Base-by-base conservation (phyloP, 2,113 vertebrate species). In the Microcebus ravelobensis region DNA sequence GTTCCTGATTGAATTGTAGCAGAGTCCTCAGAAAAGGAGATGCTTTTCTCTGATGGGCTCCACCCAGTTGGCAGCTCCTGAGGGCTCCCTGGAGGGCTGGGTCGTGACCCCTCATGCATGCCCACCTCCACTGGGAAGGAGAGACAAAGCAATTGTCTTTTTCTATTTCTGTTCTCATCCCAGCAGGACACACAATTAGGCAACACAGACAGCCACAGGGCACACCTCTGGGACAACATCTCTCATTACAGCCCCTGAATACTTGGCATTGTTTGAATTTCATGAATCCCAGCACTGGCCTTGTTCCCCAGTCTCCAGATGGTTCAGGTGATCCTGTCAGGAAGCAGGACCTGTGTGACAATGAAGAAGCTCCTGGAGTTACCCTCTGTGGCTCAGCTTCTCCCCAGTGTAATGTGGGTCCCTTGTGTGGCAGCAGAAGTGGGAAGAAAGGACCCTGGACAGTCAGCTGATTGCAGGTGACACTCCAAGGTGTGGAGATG, bases 21-120 rank as follows among this genome's bases (percentile, higher is more conserved):
- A 42, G 9, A 61, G 79, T 27, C 18, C 67, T 65, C 84, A 87
- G 39, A 34, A 74, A 93, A 90, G 17, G 4, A 34, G 23, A 31
- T 15, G 82, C n/a, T 67, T 36, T 68, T 94, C 27, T 82, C 68
- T 55, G 15, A 57, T 71, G 67, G 18, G 18, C 5, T 55, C 45
- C 45, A 20, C 3, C 80, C 90, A 34, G 29, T 11, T 55, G 14
- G 50, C 17, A 50, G 13, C 34, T 52, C 42, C 55, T 4, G 14
- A 63, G 71, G 73, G 20, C 34, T 93, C 65, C 17, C 23, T 50
- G 57, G 12, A 80, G 52, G 65, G 5, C 27, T 17, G 79, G 45
- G 34, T 55, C 10, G 0, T 5, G 79, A 93, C 23, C 52, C 1
- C 15, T 1, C 1, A 0, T 8, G 15, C 14, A 2, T 1, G 18